Evolutionary conservation across 2,797 vertebrate species (phyloP).

Genomic region (Sebastes taczanowskii): DNA sequence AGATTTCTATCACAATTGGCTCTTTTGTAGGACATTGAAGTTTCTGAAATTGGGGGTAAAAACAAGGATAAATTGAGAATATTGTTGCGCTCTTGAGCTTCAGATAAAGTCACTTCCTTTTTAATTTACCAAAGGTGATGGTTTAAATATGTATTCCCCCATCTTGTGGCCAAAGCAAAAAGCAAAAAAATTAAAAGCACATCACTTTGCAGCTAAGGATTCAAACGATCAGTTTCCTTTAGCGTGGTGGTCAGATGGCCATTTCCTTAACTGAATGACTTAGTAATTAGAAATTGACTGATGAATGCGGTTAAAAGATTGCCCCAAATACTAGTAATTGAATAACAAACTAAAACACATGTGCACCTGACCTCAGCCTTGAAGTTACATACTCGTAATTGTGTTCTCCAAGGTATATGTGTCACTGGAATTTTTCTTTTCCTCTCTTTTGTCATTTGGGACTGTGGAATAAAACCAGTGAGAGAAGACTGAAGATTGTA

Average conservation of each 20-base stretch:
- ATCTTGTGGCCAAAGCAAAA: slow-evolving; percentile 63
- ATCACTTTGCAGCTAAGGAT: slow-evolving; percentile 37
- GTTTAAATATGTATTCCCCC: slow-evolving; percentile 35
- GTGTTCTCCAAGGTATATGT: slow-evolving; percentile 61
- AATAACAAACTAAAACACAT: slow-evolving; percentile 24
- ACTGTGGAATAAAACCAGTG: slow-evolving; percentile 83
- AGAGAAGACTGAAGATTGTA: slow-evolving; percentile 87
- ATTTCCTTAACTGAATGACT: slow-evolving; percentile 14
- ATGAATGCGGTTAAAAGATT: neutral
- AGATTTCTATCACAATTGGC: neutral
- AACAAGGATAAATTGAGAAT: neutral
- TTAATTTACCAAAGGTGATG: slow-evolving; percentile 26
- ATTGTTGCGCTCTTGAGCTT: neutral
- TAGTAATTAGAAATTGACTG: neutral
- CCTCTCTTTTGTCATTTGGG: slow-evolving; percentile 76
- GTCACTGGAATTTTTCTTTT: slow-evolving; percentile 78
- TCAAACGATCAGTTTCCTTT: slow-evolving; percentile 23
- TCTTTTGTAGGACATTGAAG: neutral
- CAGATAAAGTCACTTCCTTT: slow-evolving; percentile 12
- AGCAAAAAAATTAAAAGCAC: slow-evolving; percentile 17
- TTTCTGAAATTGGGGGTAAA: neutral
- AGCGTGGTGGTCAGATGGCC: neutral
- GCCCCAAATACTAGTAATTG: slow-evolving; percentile 20
- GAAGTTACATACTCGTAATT: slow-evolving; percentile 56
- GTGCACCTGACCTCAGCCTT: slow-evolving; percentile 65